Base-by-base conservation (phyloP, 1,140 invertebrate species). In the Drepana arcuata region DNA sequence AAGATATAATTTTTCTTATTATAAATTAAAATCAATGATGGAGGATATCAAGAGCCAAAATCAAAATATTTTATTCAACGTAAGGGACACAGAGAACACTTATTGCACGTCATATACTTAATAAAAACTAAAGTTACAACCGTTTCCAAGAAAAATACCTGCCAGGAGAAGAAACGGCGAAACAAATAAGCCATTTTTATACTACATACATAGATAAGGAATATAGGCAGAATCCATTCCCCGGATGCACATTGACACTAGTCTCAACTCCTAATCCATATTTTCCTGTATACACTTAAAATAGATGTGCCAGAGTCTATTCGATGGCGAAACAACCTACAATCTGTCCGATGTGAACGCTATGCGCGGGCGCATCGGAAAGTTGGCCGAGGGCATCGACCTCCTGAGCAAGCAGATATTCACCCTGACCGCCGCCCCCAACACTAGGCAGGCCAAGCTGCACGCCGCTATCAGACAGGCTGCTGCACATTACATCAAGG, bases 361-460 rank as follows among this genome's bases (percentile, higher is more conserved):
- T 7, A 74, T 97, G 39, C 86, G 95, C 44, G 86, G 89, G 1
- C 92, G 93, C 61, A 90, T 99, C 9, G 89, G 93, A 0, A 93
- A 91, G 67, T 85, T 95, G 29, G 95, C 94, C 1, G 95, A 97
- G 73, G 89, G 88, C 30, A 93, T 98, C 42, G 96, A 98, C 82
- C 65, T 86, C 18, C 74, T 88, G 23, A 95, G 93, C 65, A 95
- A 95, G 77, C 90, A 89, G 71, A 94, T 97, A 43, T 80, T 88
- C 1, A 83, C 85, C 2, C 83, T 93, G 26, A 89, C 90, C 9
- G 86, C 87, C 14, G 75, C 85, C 18, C 83, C 86, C 21, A 85
- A 88, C 15, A 88, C 86, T 28, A 81, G 88, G 7, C 84, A 87
- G 28, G 86, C 84, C 16, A 75, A 79, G n/a, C 57, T 90, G 7